phyloP scores from a whole-genome alignment of 92 coral and sea anemone genomes.

The Epizoanthus stellaris region DNA sequence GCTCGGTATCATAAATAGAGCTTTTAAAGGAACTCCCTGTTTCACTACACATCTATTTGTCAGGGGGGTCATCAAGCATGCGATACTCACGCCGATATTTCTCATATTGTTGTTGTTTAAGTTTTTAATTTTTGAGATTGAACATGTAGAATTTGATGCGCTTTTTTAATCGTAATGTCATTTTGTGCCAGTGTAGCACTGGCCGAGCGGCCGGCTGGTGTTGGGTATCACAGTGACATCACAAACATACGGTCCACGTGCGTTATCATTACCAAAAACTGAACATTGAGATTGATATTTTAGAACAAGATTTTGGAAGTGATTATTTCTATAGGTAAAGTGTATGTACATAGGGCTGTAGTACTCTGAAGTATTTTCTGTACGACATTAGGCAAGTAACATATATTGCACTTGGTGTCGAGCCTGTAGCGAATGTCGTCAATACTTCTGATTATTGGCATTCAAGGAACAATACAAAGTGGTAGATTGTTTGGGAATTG shows the following conservation, averaged over 20 bases:
- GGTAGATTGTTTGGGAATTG: too few relatives aligned
- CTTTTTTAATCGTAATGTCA: neutral
- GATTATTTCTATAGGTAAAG: neutral
- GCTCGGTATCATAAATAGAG: neutral
- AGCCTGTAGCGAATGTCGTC: too few relatives aligned
- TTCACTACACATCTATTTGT: neutral
- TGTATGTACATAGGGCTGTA: neutral
- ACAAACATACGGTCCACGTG: neutral
- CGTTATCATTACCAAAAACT: too few relatives aligned
- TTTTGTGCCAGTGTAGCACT: neutral
- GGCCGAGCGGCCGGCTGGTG: neutral
- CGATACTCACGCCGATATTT: neutral
- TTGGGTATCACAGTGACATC: neutral
- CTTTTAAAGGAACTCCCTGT: neutral
- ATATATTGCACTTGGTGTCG: neutral
- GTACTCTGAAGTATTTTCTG: neutral
- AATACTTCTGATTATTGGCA: too few relatives aligned
- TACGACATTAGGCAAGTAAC: neutral
- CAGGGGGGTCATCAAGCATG: slow-evolving; percentile 1
- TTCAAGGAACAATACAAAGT: too few relatives aligned
- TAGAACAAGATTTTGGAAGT: neutral
- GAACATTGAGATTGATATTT: neutral
- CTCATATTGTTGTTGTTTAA: neutral
- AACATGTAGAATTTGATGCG: neutral
- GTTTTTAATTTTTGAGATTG: neutral